These are phyloP conservation scores for Caenorhabditis brenneri DNA, from an alignment of 1,140 invertebrate genomes.

Conservation along the genomic window DNA sequence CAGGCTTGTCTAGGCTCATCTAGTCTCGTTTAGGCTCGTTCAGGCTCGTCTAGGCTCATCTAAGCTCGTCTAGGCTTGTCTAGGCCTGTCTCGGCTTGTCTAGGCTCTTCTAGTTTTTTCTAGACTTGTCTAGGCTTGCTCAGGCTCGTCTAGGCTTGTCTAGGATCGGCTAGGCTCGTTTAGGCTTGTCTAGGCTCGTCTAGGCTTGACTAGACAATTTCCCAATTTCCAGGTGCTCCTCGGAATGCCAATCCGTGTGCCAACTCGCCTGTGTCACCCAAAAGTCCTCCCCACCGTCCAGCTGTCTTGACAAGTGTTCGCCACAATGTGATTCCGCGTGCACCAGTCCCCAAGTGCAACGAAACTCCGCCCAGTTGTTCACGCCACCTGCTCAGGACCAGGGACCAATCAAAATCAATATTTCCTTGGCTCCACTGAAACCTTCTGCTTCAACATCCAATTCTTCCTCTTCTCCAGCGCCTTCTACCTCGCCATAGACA, in stretches of 20 bases:
- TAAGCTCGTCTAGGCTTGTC: too few species aligned
- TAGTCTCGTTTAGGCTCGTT: too few species aligned
- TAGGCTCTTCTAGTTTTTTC: too few species aligned
- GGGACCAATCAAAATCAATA: slow-evolving; percentile 1
- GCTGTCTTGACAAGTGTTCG: slow-evolving; percentile 37
- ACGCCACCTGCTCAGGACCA: background rate
- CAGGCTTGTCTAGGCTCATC: too few species aligned
- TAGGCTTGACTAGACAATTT: background rate
- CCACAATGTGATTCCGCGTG: slow-evolving; percentile 45
- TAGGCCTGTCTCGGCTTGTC: too few species aligned
- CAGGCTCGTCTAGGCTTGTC: too few species aligned
- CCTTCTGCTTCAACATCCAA: background rate
- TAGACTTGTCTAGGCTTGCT: too few species aligned
- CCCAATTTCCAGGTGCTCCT: slow-evolving; percentile 38
- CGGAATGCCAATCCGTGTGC: slow-evolving; percentile 44
- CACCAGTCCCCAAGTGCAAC: slow-evolving; percentile 35
- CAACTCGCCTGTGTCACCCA: slow-evolving; percentile 42
- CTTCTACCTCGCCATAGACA: background rate
- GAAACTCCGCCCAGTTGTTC: slow-evolving; percentile 45
- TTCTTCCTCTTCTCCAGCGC: background rate
- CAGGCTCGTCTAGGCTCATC: too few species aligned
- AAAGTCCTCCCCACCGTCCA: slow-evolving; percentile 41
- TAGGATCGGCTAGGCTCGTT: too few species aligned
- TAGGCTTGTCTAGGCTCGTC: too few species aligned
- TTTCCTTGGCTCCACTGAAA: slow-evolving; percentile 1